Percentiles rank a stretch among this genome's conserved stretches.
Conservation (phyloP, 2,113 vertebrate genomes). For the Amia ocellicauda region DNA sequence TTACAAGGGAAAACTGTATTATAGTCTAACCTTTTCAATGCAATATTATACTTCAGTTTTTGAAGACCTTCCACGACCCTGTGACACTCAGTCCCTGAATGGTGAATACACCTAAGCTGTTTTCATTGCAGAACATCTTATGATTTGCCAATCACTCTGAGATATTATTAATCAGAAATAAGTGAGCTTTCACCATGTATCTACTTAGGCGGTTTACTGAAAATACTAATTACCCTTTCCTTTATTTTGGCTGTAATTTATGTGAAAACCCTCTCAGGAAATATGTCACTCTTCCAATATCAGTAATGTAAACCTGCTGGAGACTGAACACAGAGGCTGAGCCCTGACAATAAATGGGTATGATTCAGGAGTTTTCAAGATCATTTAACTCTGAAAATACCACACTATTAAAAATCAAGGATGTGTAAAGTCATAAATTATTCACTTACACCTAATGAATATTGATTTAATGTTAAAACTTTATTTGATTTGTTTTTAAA, state of each 20-base stretch:
- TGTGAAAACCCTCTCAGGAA: slow-evolving; percentile 38
- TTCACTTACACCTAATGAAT: background rate
- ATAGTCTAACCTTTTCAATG: too few species aligned
- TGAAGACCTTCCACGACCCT: too few species aligned
- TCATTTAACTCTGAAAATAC: slow-evolving; percentile 9
- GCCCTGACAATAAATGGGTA: background rate
- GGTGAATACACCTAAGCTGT: too few species aligned
- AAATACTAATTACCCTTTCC: slow-evolving; percentile 53
- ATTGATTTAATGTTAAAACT: background rate
- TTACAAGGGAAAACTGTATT: too few species aligned
- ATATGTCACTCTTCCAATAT: background rate
- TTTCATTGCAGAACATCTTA: too few species aligned
- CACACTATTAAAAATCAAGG: background rate
- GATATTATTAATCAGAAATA: background rate
- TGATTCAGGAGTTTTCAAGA: slow-evolving; percentile 41
- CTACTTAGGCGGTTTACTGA: slow-evolving; percentile 35
- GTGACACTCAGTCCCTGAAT: too few species aligned
- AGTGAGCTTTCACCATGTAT: slow-evolving; percentile 31
- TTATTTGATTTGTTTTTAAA: too few species aligned
- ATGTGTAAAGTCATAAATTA: background rate
- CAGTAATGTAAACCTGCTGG: slow-evolving; percentile 13
- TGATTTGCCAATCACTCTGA: background rate
- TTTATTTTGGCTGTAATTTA: slow-evolving; percentile 59
- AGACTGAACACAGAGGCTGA: slow-evolving; percentile 21
- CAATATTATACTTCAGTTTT: too few species aligned